Evolutionary conservation across 1,140 invertebrate species (phyloP), one percentile per base, ranked within the genome.

Genomic region (Melitaea cinxia): DNA sequence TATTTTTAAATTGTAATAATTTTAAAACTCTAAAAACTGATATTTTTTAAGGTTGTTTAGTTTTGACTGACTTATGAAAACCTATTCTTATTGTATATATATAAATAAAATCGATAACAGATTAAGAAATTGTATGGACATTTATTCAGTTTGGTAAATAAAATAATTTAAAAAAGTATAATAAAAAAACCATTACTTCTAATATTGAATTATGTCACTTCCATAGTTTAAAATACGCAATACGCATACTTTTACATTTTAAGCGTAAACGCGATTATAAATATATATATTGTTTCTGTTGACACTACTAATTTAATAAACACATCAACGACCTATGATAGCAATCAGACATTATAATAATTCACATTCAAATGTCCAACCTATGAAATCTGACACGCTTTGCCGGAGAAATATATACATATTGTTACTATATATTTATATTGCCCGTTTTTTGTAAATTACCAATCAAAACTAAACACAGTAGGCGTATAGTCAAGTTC

Each of bases 381-480:
- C 68, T 56, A 72, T 70, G 73, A 72, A 75, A 72, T 65, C 58
- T 35, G 69, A 75, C 65, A 55, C 55, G 55, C 9, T 65, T 53
- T 54, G 30, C 45, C 17, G 49, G 47, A 17, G 39, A 42, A 21
- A 28, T 23, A n/a, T 55, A 52, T 15, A 23, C 35, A 39, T 28
- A 28, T 28, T 28, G 9, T 33, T 33, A 33, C 12, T 33, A 1
- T 33, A 33, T 33, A 33, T n/a, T n/a, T n/a, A 52, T 39, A 14
- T 15, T 54, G n/a, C 21, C 33, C 26, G 24, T 49, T 54, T 63
- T 37, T 42, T 53, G 54, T 54, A 47, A 33, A 10, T 6, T 10
- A 26, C 24, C 6, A 26, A 26, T 6, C n/a, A n/a, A n/a, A n/a
- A n/a, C n/a, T n/a, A n/a, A n/a, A n/a, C n/a, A n/a, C n/a, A n/a